A percentile compares a stretch with the other conserved stretches of the same genome.
Evolutionary conservation across 2,797 vertebrate species (phyloP).

Genomic region (Helostoma temminkii): DNA sequence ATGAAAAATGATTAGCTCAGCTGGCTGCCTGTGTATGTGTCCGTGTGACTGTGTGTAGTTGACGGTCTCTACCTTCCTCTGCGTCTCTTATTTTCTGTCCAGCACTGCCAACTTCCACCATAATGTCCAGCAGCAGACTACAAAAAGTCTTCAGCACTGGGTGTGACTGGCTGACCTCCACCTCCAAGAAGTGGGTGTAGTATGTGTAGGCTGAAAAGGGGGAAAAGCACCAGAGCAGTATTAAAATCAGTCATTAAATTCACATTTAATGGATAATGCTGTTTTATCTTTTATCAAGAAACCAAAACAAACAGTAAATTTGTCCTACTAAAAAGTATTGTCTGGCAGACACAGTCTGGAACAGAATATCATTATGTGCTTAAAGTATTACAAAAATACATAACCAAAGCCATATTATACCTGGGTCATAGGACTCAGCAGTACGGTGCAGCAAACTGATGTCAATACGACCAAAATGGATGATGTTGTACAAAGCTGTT

Average conservation of each 20-base stretch:
- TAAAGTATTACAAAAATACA: background rate
- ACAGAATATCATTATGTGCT: background rate
- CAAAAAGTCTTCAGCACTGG: slow-evolving; percentile 94
- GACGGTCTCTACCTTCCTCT: slow-evolving; percentile 89
- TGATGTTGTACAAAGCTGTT: slow-evolving; percentile 89
- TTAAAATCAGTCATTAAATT: background rate
- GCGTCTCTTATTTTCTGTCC: slow-evolving; percentile 71
- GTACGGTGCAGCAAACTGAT: slow-evolving; percentile 89
- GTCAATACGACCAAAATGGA: slow-evolving; percentile 92
- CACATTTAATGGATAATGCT: background rate
- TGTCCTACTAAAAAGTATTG: too few relatives aligned
- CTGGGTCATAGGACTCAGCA: slow-evolving; percentile 89
- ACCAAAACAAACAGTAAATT: too few relatives aligned
- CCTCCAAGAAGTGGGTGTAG: slow-evolving; percentile 91
- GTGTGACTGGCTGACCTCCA: slow-evolving; percentile 94
- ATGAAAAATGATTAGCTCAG: too few relatives aligned
- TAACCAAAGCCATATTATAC: slow-evolving; percentile 65
- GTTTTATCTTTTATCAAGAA: too few relatives aligned
- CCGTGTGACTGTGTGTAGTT: slow-evolving; percentile 3
- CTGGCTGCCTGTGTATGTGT: slow-evolving; percentile 7
- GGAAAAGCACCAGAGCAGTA: slow-evolving; percentile 26
- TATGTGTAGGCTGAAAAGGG: slow-evolving; percentile 86
- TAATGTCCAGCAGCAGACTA: slow-evolving; percentile 83
- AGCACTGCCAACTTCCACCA: slow-evolving; percentile 16
- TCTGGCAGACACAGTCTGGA: too few relatives aligned